These are phyloP conservation scores for Bubo blakistoni DNA, from an alignment of 2,113 vertebrate species.

Conservation along the genomic window DNA sequence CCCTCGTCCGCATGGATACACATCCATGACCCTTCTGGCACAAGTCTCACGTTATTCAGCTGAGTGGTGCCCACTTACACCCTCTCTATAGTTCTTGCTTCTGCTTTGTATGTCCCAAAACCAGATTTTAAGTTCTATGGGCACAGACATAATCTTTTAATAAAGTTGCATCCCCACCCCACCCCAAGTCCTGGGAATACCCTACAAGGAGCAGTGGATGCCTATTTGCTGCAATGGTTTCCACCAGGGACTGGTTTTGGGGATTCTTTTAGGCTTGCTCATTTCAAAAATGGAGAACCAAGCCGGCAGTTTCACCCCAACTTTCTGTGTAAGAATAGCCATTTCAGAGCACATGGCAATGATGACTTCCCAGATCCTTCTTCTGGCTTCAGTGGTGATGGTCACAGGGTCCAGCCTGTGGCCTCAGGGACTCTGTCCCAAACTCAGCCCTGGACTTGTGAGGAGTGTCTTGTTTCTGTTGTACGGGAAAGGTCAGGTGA, in stretches of 20 bases:
- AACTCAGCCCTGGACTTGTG: background rate
- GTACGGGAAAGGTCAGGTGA: background rate
- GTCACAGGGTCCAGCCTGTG: background rate
- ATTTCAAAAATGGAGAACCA: background rate
- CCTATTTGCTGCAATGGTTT: fast-evolving
- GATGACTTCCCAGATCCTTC: background rate
- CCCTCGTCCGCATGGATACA: fast-evolving
- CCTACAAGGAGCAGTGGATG: background rate
- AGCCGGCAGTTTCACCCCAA: background rate
- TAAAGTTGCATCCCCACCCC: no score
- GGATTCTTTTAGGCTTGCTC: background rate
- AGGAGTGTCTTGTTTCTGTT: background rate
- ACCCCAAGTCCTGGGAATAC: background rate
- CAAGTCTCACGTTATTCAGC: background rate
- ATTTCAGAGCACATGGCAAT: background rate
- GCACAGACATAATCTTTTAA: fast-evolving
- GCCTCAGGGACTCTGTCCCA: background rate
- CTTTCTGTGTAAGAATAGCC: background rate
- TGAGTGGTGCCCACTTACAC: background rate
- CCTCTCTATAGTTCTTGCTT: background rate
- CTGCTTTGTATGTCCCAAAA: background rate
- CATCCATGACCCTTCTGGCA: no score
- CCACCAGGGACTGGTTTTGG: background rate
- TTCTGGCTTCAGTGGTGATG: background rate
- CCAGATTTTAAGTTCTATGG: background rate